These are phyloP conservation scores for Smutsia temminckii DNA, from an alignment of 2,797 vertebrate species.

Conservation along the genomic window DNA sequence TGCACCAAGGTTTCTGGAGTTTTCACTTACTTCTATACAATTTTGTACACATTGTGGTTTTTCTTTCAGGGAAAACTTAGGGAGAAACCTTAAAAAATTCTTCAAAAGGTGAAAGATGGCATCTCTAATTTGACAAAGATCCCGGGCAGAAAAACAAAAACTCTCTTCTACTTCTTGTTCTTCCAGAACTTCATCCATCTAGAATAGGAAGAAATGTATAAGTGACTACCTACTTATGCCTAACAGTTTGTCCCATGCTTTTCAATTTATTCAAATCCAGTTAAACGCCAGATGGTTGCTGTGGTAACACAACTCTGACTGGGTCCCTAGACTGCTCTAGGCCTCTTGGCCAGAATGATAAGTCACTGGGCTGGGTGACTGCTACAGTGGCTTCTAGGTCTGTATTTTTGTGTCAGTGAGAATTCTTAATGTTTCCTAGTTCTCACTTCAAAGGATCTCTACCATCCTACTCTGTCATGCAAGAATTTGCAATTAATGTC, in stretches of 20 bases:
- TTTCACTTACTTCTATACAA: slow-evolving; percentile 88
- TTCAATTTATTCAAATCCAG: neutral
- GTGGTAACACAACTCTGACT: neutral
- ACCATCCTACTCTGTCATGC: neutral
- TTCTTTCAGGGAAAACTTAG: slow-evolving; percentile 90
- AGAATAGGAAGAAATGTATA: slow-evolving; percentile 35
- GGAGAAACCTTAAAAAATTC: slow-evolving; percentile 90
- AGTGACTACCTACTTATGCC: neutral
- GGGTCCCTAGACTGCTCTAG: neutral
- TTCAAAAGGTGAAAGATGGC: slow-evolving; percentile 87
- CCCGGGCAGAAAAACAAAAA: slow-evolving; percentile 87
- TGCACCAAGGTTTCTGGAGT: neutral
- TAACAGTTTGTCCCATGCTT: neutral
- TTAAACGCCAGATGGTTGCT: neutral
- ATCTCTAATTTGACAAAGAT: slow-evolving; percentile 88
- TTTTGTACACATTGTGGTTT: slow-evolving; percentile 87
- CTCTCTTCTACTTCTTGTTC: slow-evolving; percentile 86
- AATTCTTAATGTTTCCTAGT: slow-evolving; percentile 33
- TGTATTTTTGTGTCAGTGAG: neutral
- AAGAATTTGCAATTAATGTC: neutral
- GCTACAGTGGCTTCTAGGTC: neutral
- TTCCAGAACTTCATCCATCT: slow-evolving; percentile 82
- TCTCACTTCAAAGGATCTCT: neutral
- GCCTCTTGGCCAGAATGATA: neutral
- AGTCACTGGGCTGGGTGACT: neutral